Percentiles rank a stretch among this genome's conserved stretches.
Conservation (phyloP, 2,797 vertebrate species). For the Mus spretus region DNA sequence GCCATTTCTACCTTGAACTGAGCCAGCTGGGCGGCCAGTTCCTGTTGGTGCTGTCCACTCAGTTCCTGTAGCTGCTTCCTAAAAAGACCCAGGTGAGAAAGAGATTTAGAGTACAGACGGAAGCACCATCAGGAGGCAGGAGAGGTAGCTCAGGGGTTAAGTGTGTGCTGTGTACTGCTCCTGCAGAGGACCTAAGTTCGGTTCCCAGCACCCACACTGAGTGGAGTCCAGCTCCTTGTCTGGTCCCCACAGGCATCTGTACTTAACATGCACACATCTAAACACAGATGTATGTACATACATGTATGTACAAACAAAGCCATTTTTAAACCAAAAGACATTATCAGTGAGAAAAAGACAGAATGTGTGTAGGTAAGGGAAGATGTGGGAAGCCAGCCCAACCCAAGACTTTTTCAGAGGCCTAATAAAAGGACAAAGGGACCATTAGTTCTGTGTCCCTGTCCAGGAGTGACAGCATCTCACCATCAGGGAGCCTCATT, state of each 20-base stretch:
- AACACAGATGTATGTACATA: not conserved
- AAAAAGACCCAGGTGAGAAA: not conserved
- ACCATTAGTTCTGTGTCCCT: not conserved
- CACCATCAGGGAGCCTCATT: not conserved
- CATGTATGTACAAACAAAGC: not conserved
- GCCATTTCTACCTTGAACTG: slow-evolving; percentile 88
- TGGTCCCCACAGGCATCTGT: not conserved
- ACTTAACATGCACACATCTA: no score
- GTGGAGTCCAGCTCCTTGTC: not conserved
- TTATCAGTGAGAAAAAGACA: not conserved
- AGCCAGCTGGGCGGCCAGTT: slow-evolving; percentile 86
- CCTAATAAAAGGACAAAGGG: not conserved
- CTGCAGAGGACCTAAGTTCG: not conserved
- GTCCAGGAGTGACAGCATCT: not conserved
- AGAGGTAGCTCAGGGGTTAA: not conserved
- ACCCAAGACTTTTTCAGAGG: not conserved
- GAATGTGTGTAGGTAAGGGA: not conserved
- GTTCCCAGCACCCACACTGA: not conserved
- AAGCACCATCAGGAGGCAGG: not conserved
- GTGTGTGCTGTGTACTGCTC: not conserved
- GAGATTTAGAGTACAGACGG: slow-evolving; percentile 1
- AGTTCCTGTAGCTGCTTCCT: slow-evolving; percentile 91
- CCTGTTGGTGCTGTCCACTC: slow-evolving; percentile 87
- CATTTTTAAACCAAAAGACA: not conserved
- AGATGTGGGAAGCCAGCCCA: not conserved